Base-by-base conservation (phyloP, 2,888 invertebrate species). In the Luffia ferchaultella region DNA sequence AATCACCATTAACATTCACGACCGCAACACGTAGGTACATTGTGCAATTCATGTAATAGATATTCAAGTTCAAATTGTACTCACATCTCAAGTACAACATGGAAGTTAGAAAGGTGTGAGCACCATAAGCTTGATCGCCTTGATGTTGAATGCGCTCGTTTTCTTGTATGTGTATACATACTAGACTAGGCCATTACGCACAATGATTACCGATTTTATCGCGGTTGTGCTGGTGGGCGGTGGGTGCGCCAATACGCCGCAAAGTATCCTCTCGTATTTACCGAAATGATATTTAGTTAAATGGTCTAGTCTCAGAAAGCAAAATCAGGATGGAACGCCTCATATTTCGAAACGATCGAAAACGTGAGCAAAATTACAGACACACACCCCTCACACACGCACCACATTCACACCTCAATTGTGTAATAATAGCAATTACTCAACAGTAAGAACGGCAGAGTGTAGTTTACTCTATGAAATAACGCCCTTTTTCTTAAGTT, bases 1-100 rank as follows among this genome's bases (percentile, higher is more conserved):
- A 46, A 16, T 20, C 46, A 46, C 20, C 16, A 5, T 46, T 44
- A 15, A 17, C n/a, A n/a, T 46, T 50, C 42, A 40, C 50, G 45
- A 49, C 19, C 53, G 45, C 17, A 41, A 50, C 49, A 51, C 50
- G 51, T 51, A 54, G 51, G 40, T 50, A 18, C 43, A 42, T 41
- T 44, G 18, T 49, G 48, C 17, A 43, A 45, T 46, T 9, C 16
- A 30, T 43, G 48, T 50, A 46, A 55, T n/a, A n/a, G n/a, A n/a
- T n/a, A n/a, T n/a, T 30, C 30, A 30, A 30, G 30, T 30, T 30
- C 30, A 30, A 30, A 12, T 12, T 12, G n/a, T n/a, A n/a, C n/a
- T n/a, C n/a, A n/a, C n/a, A n/a, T n/a, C n/a, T n/a, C n/a, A n/a
- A n/a, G n/a, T n/a, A n/a, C n/a, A n/a, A n/a, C n/a, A n/a, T n/a